Evolutionary conservation across 2,113 vertebrate genomes (phyloP), one percentile per base, ranked within the genome.

Genomic region (Nicator chloris): DNA sequence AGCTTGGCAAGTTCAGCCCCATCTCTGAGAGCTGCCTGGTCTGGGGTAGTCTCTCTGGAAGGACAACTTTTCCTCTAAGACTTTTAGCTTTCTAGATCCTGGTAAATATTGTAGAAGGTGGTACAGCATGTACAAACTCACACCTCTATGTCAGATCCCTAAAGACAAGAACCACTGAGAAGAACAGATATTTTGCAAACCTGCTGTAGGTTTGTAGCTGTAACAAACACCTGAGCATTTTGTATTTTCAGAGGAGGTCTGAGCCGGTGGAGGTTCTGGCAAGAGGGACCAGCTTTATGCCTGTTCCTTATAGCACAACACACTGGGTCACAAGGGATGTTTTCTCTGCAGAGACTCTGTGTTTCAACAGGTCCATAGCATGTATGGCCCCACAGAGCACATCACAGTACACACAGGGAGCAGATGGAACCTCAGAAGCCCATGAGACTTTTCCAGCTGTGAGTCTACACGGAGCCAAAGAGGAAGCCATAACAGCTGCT

Each of bases 241-340:
- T 90, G 18, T 11, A 1, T 39, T 76, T 86, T 51, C 50, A 31
- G 65, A 71, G 56, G 19, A 50, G 14, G 18, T 39, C 65, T 88
- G 51, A 82, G 84, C 37, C 6, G 4, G 23, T 3, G 4, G 57
- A 75, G 30, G 22, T 27, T 70, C 44, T 93, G 54, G 37, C 16
- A 53, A 42, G 56, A 84, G 39, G 31, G 5, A 12, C 15, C 42
- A 73, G 30, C 21, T 88, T 66, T 51, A 6, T 53, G 37, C 24
- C 31, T 5, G 0, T 37, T 60, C 33, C 0, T 0, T 3, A 14
- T 15, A 64, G 42, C 7, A 3, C 30, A 51, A 12, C 11, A 10
- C 7, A 1, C 6, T 0, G 0, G 44, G 30, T 11, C 39, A 8
- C 53, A 20, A 15, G 71, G n/a, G 61, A 19, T 1, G 0, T 40